Evolutionary conservation across 2,113 vertebrate genomes (phyloP).

Genomic region (Rutilus rutilus): DNA sequence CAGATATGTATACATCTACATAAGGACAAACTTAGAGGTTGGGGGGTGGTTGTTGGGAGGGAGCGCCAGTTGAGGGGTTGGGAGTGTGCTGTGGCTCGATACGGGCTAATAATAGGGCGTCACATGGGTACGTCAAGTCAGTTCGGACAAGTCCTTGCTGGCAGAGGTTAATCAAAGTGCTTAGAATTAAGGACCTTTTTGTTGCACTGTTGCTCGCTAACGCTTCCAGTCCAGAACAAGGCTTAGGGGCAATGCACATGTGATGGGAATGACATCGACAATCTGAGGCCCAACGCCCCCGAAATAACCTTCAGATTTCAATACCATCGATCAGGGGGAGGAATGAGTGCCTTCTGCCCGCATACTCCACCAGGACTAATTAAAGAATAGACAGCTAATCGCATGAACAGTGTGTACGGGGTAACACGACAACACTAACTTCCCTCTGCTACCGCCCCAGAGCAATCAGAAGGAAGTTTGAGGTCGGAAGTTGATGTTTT

Average conservation of each 20-base stretch:
- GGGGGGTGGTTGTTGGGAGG: slow-evolving; percentile 59
- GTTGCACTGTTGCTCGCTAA: slow-evolving; percentile 26
- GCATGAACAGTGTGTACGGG: slow-evolving; percentile 30
- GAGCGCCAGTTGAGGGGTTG: slow-evolving; percentile 56
- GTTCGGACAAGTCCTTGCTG: slow-evolving; percentile 80
- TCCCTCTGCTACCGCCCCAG: slow-evolving; percentile 20
- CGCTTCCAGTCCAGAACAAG: slow-evolving; percentile 45
- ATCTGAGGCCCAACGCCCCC: slow-evolving; percentile 72
- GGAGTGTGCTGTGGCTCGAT: slow-evolving; percentile 60
- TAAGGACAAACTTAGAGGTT: slow-evolving; percentile 42
- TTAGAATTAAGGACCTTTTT: slow-evolving; percentile 56
- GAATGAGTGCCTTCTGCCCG: slow-evolving; percentile 49
- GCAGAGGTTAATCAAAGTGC: slow-evolving; percentile 68
- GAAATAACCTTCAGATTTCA: slow-evolving; percentile 79
- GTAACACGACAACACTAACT: slow-evolving; percentile 7
- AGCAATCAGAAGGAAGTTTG: slow-evolving; percentile 34
- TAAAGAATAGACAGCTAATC: slow-evolving; percentile 44
- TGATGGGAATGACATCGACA: slow-evolving; percentile 82
- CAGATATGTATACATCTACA: slow-evolving; percentile 69
- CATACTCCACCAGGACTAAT: slow-evolving; percentile 34
- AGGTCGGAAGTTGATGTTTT: slow-evolving; percentile 25
- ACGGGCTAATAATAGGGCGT: slow-evolving; percentile 81
- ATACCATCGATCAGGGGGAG: slow-evolving; percentile 55
- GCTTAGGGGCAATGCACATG: slow-evolving; percentile 73
- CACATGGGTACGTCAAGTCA: slow-evolving; percentile 77